Evolutionary conservation across 2,113 vertebrate species (phyloP).

Genomic region (Phrynosoma platyrhinos): DNA sequence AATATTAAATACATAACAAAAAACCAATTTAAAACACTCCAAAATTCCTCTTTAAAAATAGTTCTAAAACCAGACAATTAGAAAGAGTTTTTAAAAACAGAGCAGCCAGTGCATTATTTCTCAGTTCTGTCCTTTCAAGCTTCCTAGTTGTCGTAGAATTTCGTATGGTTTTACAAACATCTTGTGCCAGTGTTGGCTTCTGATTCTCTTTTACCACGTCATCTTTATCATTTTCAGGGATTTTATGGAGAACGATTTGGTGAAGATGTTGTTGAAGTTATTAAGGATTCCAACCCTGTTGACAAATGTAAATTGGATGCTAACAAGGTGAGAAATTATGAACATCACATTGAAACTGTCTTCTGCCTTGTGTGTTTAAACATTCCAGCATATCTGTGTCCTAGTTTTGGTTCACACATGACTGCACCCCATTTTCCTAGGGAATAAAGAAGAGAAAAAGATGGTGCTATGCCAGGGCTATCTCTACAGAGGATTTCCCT

Average conservation of each 20-base stretch:
- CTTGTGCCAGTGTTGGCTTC: background rate
- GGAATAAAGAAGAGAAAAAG: background rate
- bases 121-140: conserved; percentile 51
- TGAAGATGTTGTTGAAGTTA: conserved; percentile 95
- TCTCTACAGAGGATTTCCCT: background rate
- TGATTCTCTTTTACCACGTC: conserved; percentile 15
- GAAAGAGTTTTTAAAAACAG: no score
- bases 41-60: no score
- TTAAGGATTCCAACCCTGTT: conserved; percentile 98
- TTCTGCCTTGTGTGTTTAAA: background rate
- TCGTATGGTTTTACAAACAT: conserved; percentile 34
- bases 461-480: background rate
- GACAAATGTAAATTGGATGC: conserved; percentile 98
- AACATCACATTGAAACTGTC: background rate
- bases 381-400: background rate
- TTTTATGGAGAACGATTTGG: conserved; percentile 98
- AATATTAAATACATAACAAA: no score
- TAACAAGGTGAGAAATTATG: conserved; percentile 86
- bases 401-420: background rate
- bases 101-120: conserved; percentile 39
- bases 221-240: conserved; percentile 80
- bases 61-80: no score
- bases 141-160: background rate
- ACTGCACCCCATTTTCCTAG: background rate
- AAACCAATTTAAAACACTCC: no score